Conservation (phyloP, 2,888 invertebrate species). For the Himalopsyche tibetana region DNA sequence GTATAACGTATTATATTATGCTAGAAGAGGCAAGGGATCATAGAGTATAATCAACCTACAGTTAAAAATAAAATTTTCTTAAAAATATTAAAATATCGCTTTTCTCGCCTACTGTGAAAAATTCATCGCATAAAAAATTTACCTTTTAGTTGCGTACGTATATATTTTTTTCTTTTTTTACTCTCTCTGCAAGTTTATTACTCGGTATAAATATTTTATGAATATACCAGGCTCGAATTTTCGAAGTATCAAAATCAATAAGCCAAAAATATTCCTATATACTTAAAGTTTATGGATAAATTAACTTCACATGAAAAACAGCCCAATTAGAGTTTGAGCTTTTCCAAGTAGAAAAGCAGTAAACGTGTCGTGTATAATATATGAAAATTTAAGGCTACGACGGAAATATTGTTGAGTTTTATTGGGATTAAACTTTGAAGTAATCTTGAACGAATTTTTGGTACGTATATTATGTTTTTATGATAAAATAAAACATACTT, state of each 20-base stretch:
- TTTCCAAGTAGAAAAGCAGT: constrained; percentile 5
- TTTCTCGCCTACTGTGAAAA: too few relatives aligned
- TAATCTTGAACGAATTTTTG: constrained; percentile 17
- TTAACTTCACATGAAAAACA: constrained; percentile 18
- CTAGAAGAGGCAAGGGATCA: too few relatives aligned
- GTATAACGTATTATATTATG: too few relatives aligned
- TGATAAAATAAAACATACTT: not conserved
- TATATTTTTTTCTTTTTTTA: too few relatives aligned
- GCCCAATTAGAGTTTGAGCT: constrained; percentile 24
- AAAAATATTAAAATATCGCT: too few relatives aligned
- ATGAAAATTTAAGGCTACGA: constrained; percentile 25
- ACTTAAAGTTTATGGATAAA: constrained; percentile 37
- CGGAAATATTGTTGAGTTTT: constrained; percentile 9
- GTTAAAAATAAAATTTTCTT: too few relatives aligned
- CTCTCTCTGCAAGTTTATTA: not conserved
- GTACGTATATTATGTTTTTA: not conserved
- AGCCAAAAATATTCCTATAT: constrained; percentile 4
- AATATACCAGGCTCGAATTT: not conserved
- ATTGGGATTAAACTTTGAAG: constrained; percentile 15
- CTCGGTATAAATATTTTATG: constrained; percentile 15
- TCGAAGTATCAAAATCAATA: constrained; percentile 21
- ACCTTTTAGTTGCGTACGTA: too few relatives aligned
- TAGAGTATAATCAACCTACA: too few relatives aligned
- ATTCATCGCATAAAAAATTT: too few relatives aligned
- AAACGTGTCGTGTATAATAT: constrained; percentile 14